Conservation (phyloP, 23 tunicate species). For the Halocynthia aurantium region DNA sequence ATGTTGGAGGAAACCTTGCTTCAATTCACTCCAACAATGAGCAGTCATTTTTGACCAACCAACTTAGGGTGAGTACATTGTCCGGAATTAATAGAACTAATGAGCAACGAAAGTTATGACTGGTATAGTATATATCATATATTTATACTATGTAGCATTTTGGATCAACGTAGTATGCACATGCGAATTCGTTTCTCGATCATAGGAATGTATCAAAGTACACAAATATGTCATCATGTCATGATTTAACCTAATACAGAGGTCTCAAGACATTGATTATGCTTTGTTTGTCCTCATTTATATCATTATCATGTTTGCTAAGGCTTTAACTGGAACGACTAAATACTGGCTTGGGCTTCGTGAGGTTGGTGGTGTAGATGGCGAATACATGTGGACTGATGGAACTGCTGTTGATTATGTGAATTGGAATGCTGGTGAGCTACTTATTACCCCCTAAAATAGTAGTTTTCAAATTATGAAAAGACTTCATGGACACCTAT, state of each 20-base stretch:
- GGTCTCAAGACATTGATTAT: no score
- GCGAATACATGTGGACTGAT: conserved; percentile 83
- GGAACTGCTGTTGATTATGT: conserved; percentile 64
- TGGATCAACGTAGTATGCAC: background rate
- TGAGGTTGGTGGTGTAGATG: conserved; percentile 74
- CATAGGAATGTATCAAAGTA: background rate
- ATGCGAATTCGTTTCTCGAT: background rate
- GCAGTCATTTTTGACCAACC: conserved; percentile 68
- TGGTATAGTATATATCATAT: no score
- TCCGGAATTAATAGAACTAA: background rate
- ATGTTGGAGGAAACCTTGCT: conserved; percentile 46
- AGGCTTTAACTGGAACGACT: conserved; percentile 12
- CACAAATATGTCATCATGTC: background rate
- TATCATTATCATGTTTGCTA: no score
- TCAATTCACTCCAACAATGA: conserved; percentile 63
- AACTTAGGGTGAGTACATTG: conserved; percentile 36
- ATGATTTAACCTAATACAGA: no score
- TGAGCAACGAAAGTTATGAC: background rate
- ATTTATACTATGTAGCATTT: background rate
- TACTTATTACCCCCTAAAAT: background rate
- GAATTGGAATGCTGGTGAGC: conserved; percentile 73
- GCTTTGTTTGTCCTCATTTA: no score
- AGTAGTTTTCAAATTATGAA: no score
- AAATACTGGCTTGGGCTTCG: conserved; percentile 70
- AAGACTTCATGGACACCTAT: no score